Evolutionary conservation across 2,113 vertebrate species (phyloP), one percentile per base, ranked within the genome.

Genomic region (Cariama cristata): DNA sequence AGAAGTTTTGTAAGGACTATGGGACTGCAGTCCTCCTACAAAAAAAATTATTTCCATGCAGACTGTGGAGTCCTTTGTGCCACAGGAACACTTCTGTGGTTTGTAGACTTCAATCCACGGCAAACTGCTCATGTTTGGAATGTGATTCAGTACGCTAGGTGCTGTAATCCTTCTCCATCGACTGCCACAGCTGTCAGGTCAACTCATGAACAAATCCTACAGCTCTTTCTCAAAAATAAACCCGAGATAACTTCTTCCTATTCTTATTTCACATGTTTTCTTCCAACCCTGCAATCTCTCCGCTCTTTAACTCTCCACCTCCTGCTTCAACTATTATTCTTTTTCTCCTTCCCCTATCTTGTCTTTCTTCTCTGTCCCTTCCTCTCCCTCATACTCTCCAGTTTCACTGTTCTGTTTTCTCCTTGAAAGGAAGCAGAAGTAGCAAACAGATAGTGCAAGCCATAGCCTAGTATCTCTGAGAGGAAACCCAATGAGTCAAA

Each of bases 361-460:
- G 72, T 79, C 16, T 28, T 60, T 38, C 22, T 75, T 87, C 33
- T 88, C 18, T 79, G 33, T 35, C 33, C 33, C 15, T 83, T 93
- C 23, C 23, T 68, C 40, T 76, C 63, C 26, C 50, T 92, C 26
- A 16, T 38, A 45, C 17, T 86, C 5, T 91, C 15, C 24, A 77
- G 47, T 86, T 42, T 69, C 33, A 77, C 32, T 62, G 24, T 86
- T 88, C 67, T 58, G 33, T 49, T 73, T 81, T 90, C 32, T 79
- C 33, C 60, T 75, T 86, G 59, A 96, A 91, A 89, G 86, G 79
- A 96, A 95, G 58, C 88, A 95, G 80, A 94, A 81, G 52, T 53
- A 84, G 12, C 49, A 53, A 74, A 67, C 79, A 77, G 93, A 93
- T 90, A 92, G 50, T 42, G 44, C 60, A 80, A 86, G 86, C 71